A percentile compares a stretch with the other conserved stretches of the same genome.
phyloP scores from a whole-genome alignment of 2,888 invertebrate species.

The Eumacrocentrus americanus region DNA sequence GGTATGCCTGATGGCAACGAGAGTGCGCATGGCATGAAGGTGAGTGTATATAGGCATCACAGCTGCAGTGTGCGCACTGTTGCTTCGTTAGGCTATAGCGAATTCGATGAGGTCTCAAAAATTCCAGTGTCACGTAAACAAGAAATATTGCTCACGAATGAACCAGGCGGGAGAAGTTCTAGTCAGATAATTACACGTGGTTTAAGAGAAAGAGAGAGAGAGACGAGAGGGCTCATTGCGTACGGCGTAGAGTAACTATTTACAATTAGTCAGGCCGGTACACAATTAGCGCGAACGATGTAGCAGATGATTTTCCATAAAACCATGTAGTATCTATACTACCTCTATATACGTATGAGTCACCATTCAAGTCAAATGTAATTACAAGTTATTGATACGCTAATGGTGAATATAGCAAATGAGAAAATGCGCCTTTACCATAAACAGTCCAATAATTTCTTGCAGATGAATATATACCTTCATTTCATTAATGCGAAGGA shows the following conservation, averaged over 20 bases:
- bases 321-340: slow-evolving; percentile 17
- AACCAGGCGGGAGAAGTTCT: slow-evolving; percentile 24
- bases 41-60: no score
- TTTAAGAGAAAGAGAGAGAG: background rate
- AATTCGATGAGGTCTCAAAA: slow-evolving; percentile 57
- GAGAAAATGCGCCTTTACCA: no score
- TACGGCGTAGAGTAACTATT: slow-evolving; percentile 30
- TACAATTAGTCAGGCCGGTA: slow-evolving; percentile 33
- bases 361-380: background rate
- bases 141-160: slow-evolving; percentile 44
- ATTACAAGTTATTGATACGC: slow-evolving; percentile 5
- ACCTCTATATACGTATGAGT: background rate
- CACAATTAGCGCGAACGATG: slow-evolving; percentile 33
- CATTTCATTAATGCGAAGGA: background rate
- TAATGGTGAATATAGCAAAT: background rate
- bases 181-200: slow-evolving; percentile 18
- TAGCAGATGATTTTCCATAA: slow-evolving; percentile 37
- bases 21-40: slow-evolving; percentile 1
- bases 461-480: background rate
- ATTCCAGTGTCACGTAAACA: slow-evolving; percentile 57
- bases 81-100: slow-evolving; percentile 56
- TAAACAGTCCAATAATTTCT: no score
- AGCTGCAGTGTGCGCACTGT: slow-evolving; percentile 2
- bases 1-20: background rate
- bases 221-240: slow-evolving; percentile 24